These are phyloP conservation scores for Ophiothrix spiculata DNA, from an alignment of 35 echinoderm and acorn worm species.

Conservation along the genomic window DNA sequence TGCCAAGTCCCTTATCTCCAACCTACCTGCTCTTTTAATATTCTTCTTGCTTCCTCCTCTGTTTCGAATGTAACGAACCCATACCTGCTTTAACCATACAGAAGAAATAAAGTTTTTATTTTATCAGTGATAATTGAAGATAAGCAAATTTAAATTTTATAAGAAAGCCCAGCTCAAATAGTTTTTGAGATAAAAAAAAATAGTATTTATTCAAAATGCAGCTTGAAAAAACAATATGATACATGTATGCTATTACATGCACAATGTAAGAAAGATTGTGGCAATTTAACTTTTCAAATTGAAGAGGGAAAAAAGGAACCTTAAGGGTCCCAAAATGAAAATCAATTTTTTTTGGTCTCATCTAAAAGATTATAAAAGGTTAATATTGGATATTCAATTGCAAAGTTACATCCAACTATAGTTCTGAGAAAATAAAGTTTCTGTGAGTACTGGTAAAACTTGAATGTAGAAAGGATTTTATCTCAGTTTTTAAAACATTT, in stretches of 20 bases:
- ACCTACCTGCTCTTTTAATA: slow-evolving; percentile 91
- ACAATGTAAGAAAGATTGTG: background rate
- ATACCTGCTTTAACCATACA: slow-evolving; percentile 71
- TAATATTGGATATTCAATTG: too few species aligned
- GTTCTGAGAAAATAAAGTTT: too few species aligned
- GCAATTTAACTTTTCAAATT: too few species aligned
- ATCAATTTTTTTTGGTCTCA: background rate
- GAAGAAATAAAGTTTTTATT: background rate
- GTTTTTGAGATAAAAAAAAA: slow-evolving; percentile 1
- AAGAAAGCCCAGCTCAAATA: background rate
- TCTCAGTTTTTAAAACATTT: too few species aligned
- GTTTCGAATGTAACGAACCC: slow-evolving; percentile 99
- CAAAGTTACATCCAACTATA: too few species aligned
- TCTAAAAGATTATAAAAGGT: background rate
- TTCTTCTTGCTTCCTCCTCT: slow-evolving; percentile 83
- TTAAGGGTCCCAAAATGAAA: too few species aligned
- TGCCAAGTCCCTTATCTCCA: too few species aligned
- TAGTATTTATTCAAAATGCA: background rate
- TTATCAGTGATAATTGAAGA: background rate
- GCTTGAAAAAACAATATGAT: background rate
- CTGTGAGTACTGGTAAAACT: too few species aligned
- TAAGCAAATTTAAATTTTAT: background rate
- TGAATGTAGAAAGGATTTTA: too few species aligned
- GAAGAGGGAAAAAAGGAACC: too few species aligned
- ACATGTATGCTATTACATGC: background rate